Evolutionary conservation across 1,140 invertebrate species (phyloP).

Genomic region (Ylistrum balloti): DNA sequence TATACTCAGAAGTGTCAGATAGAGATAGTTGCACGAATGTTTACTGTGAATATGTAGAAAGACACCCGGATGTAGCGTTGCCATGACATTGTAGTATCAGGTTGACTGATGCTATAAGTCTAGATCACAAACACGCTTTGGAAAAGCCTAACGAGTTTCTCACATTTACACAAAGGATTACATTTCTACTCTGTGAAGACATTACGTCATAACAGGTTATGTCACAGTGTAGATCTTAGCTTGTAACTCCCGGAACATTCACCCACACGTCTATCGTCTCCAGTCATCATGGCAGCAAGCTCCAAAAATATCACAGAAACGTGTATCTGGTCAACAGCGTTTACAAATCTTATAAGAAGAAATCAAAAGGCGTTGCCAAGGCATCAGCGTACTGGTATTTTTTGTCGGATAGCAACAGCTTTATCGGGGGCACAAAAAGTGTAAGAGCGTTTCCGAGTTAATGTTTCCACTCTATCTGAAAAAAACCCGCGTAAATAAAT

Average conservation of each 20-base stretch:
- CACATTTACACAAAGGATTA: constrained; percentile 7
- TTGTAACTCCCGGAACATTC: background rate
- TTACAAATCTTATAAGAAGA: background rate
- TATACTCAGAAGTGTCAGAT: background rate
- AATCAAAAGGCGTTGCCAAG: background rate
- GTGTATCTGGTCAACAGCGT: background rate
- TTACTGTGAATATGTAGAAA: background rate
- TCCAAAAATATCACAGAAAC: background rate
- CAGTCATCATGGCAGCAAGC: background rate
- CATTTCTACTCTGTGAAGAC: background rate
- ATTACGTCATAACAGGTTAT: background rate
- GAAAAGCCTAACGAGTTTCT: background rate
- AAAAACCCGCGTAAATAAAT: background rate
- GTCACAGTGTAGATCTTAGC: background rate
- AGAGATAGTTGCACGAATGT: background rate
- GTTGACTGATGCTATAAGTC: background rate
- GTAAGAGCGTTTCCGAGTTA: background rate
- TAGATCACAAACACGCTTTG: background rate
- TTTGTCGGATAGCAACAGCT: no score
- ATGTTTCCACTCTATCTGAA: background rate
- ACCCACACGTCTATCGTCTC: background rate
- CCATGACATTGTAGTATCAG: background rate
- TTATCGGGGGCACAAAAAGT: background rate
- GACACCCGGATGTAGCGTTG: background rate
- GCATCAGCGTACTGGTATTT: background rate